A percentile compares a stretch with the other conserved stretches of the same genome.
These are phyloP conservation scores for Cephus pygmeus DNA, from an alignment of 2,888 invertebrate species.

Conservation along the genomic window DNA sequence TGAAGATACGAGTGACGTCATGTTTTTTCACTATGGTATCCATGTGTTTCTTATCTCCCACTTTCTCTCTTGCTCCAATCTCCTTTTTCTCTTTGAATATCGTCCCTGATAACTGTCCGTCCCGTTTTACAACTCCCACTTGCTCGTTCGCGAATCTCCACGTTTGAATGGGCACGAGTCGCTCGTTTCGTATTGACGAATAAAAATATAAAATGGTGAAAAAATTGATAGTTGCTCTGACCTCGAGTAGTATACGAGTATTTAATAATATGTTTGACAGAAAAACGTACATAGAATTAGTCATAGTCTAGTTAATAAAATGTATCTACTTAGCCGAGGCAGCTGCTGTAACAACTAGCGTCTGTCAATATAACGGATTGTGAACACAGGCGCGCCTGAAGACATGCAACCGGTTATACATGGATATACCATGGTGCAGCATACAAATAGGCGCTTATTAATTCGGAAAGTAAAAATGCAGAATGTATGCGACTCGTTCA, in stretches of 20 bases:
- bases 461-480: not conserved
- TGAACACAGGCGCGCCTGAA: not conserved
- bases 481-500: not conserved
- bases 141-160: not conserved
- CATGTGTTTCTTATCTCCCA: not conserved
- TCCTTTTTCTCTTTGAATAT: not conserved
- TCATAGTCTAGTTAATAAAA: not conserved
- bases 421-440: fast-evolving
- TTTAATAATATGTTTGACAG: not conserved
- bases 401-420: not conserved
- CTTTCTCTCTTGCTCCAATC: not conserved
- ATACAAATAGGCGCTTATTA: not conserved
- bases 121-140: not conserved
- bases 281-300: not conserved
- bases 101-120: not conserved
- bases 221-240: not conserved
- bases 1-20: not conserved
- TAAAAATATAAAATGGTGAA: too few relatives aligned
- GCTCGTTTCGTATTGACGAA: too few relatives aligned
- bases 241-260: not conserved
- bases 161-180: not conserved
- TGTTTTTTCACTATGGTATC: not conserved
- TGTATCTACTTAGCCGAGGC: not conserved
- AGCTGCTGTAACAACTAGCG: not conserved
- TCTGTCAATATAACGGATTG: not conserved